A percentile compares a stretch with the other conserved stretches of the same genome.
Conservation (phyloP, 2,113 vertebrate genomes). For the Platichthys stellatus region DNA sequence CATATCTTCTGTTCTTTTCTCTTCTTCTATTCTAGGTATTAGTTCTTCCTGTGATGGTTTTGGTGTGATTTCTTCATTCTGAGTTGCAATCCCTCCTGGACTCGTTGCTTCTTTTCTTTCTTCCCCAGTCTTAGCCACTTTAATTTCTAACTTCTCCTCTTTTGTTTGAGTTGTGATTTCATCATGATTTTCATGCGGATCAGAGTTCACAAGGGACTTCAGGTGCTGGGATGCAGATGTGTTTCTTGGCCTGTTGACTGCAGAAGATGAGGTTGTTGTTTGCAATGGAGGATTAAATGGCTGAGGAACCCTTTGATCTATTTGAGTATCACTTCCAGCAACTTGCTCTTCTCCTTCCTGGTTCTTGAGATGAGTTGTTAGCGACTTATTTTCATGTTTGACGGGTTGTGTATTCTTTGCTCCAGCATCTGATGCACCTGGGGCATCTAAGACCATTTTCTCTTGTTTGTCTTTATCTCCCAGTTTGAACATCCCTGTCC, state of each 20-base stretch:
- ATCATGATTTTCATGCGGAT: constrained; percentile 4
- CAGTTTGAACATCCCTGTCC: constrained; percentile 77
- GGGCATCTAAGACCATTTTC: constrained; percentile 32
- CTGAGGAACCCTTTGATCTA: constrained; percentile 13
- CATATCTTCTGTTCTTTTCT: constrained; percentile 31
- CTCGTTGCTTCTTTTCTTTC: constrained; percentile 17
- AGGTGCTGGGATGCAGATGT: constrained; percentile 22
- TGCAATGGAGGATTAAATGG: constrained; percentile 17
- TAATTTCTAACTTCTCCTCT: constrained; percentile 11
- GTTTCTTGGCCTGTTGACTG: constrained; percentile 7
- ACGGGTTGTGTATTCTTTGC: constrained; percentile 1
- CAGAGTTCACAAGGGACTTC: background rate
- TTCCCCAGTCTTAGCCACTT: background rate
- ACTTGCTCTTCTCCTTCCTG: constrained; percentile 12
- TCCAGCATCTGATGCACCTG: background rate
- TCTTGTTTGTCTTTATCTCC: constrained; percentile 69
- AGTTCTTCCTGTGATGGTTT: constrained; percentile 9
- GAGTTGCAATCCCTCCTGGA: constrained; percentile 23
- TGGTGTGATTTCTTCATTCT: constrained; percentile 30
- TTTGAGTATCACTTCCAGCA: background rate
- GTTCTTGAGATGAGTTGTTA: constrained; percentile 14
- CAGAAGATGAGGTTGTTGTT: constrained; percentile 26
- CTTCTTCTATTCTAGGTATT: background rate
- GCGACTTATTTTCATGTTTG: constrained; percentile 19
- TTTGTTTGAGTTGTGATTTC: constrained; percentile 25